Evolutionary conservation across 2,888 invertebrate genomes (phyloP).

Genomic region (Diplolepis rosae): DNA sequence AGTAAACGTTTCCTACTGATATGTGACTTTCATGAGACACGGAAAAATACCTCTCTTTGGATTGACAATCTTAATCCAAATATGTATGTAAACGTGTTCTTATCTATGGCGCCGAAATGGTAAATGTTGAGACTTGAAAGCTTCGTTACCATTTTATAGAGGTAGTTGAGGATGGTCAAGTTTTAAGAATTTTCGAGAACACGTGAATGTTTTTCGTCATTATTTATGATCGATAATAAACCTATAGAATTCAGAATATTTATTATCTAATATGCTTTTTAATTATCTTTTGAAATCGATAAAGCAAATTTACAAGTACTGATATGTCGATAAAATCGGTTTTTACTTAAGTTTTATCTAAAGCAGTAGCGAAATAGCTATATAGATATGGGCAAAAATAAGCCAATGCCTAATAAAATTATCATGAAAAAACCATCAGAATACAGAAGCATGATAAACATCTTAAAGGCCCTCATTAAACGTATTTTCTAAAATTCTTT

Average conservation of each 20-base stretch:
- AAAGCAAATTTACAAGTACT: no score
- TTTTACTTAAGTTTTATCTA: no score
- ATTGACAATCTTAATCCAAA: constrained; percentile 19
- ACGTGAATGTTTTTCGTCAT: constrained; percentile 1
- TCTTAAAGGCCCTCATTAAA: no score
- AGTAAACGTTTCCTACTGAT: neutral
- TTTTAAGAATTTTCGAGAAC: constrained; percentile 4
- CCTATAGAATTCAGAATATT: constrained; percentile 8
- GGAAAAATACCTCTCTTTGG: constrained; percentile 2
- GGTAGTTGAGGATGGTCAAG: constrained; percentile 24
- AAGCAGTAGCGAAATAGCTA: no score
- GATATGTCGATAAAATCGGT: no score
- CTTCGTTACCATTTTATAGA: neutral
- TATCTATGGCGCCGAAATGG: constrained; percentile 9
- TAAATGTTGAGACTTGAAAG: neutral
- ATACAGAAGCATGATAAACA: no score
- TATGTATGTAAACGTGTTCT: neutral
- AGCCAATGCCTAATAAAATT: no score
- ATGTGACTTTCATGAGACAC: neutral
- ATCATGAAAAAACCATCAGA: no score
- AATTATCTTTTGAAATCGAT: no score
- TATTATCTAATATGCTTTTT: neutral
- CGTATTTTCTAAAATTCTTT: no score
- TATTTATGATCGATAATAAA: neutral
- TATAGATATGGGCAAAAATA: no score